Percentiles rank a stretch among this genome's conserved stretches.
Conservation (phyloP, 2,797 vertebrate species). For the Hypotaenidia okinawae region DNA sequence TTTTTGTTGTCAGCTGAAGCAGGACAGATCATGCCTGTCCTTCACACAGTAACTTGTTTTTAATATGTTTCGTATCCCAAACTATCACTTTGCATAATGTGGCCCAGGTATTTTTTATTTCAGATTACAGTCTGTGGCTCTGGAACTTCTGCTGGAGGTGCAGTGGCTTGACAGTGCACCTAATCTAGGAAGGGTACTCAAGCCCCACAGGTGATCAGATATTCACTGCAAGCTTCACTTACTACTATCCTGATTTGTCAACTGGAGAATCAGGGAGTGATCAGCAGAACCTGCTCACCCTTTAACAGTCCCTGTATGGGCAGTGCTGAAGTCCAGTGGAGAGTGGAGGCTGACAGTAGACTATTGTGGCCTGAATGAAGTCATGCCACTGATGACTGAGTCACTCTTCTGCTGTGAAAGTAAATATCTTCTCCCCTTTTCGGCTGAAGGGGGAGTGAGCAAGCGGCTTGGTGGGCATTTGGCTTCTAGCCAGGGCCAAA, state of each 20-base stretch:
- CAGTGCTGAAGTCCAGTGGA: too few relatives aligned
- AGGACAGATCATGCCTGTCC: background rate
- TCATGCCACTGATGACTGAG: too few relatives aligned
- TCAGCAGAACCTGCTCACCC: too few relatives aligned
- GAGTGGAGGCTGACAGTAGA: too few relatives aligned
- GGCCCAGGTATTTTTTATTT: background rate
- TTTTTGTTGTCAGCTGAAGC: background rate
- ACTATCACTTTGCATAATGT: background rate
- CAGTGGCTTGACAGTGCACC: background rate
- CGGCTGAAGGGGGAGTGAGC: too few relatives aligned
- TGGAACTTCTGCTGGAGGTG: background rate
- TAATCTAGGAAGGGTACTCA: background rate
- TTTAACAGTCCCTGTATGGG: too few relatives aligned
- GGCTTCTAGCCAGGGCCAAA: too few relatives aligned
- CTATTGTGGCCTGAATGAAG: too few relatives aligned
- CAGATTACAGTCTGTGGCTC: background rate
- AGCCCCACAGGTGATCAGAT: background rate
- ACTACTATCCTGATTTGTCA: background rate
- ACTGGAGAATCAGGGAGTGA: too few relatives aligned
- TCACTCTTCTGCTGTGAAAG: background rate
- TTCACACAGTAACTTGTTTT: background rate
- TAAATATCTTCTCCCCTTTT: background rate
- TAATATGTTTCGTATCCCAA: background rate
- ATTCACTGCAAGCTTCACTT: background rate
- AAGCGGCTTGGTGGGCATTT: too few relatives aligned